Evolutionary conservation across 2,888 invertebrate species (phyloP).

Genomic region (Perithous albicinctus): DNA sequence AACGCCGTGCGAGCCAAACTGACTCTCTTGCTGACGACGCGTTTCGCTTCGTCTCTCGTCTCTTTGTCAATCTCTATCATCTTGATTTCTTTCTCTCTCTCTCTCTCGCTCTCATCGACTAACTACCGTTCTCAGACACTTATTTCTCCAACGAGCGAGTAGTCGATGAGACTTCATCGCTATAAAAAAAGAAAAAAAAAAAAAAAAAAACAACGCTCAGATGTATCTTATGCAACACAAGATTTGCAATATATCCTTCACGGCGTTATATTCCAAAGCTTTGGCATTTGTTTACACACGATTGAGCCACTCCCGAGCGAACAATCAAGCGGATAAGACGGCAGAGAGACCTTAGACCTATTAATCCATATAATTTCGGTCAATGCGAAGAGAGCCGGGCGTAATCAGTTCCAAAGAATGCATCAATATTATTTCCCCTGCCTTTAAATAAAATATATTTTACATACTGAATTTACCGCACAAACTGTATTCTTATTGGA

Average conservation of each 20-base stretch:
- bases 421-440: not conserved
- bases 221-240: slow-evolving; percentile 8
- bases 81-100: too few relatives aligned
- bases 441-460: not conserved
- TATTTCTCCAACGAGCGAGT: not conserved
- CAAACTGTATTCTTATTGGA: not conserved
- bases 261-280: not conserved
- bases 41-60: slow-evolving; percentile 16
- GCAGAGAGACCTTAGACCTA: slow-evolving; percentile 1
- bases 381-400: not conserved
- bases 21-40: slow-evolving; percentile 3
- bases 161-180: not conserved
- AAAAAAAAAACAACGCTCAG: not conserved
- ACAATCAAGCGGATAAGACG: not conserved
- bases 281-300: slow-evolving; percentile 24
- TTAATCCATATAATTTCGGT: not conserved
- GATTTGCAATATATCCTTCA: not conserved
- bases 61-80: not conserved
- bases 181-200: too few relatives aligned
- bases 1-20: slow-evolving; percentile 47
- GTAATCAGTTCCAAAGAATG: not conserved
- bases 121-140: not conserved
- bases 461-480: too few relatives aligned
- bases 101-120: not conserved
- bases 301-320: slow-evolving; percentile 21